Percentiles rank a stretch among this genome's conserved stretches.
These are phyloP conservation scores for Stegostoma tigrinum DNA, from an alignment of 2,113 vertebrate genomes.

Conservation along the genomic window DNA sequence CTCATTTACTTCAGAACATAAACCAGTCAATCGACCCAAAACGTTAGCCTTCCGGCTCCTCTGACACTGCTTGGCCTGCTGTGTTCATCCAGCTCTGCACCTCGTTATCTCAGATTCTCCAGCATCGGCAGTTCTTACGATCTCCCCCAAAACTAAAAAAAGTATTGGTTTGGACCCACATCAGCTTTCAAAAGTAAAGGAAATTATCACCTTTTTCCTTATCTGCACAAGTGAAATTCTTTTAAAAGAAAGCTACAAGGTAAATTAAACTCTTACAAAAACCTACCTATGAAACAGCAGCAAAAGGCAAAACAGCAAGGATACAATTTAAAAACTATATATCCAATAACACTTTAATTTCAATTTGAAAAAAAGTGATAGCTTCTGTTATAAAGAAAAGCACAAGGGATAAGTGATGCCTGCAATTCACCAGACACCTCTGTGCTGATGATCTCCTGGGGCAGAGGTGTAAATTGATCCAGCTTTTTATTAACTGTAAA, in stretches of 20 bases:
- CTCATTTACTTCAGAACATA: background rate
- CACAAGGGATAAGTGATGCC: background rate
- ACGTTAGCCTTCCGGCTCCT: too few species aligned
- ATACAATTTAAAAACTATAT: background rate
- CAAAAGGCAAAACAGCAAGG: background rate
- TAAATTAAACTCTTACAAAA: background rate
- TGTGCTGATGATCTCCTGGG: background rate
- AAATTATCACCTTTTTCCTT: background rate
- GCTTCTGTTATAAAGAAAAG: background rate
- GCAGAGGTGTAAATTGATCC: background rate
- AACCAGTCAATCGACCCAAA: too few species aligned
- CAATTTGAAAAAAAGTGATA: background rate
- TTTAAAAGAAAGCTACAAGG: background rate
- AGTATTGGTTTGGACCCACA: background rate
- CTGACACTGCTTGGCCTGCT: too few species aligned
- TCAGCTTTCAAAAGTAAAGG: background rate
- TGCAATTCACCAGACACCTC: background rate
- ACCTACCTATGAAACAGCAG: background rate
- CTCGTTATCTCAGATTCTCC: too few species aligned
- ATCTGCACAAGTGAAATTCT: background rate
- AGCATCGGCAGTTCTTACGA: too few species aligned
- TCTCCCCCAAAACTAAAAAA: too few species aligned
- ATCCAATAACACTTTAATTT: background rate
- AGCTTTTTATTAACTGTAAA: background rate
- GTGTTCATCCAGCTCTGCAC: too few species aligned